Conservation (phyloP, 2,888 invertebrate species). For the Archaeoteleia sp. region DNA sequence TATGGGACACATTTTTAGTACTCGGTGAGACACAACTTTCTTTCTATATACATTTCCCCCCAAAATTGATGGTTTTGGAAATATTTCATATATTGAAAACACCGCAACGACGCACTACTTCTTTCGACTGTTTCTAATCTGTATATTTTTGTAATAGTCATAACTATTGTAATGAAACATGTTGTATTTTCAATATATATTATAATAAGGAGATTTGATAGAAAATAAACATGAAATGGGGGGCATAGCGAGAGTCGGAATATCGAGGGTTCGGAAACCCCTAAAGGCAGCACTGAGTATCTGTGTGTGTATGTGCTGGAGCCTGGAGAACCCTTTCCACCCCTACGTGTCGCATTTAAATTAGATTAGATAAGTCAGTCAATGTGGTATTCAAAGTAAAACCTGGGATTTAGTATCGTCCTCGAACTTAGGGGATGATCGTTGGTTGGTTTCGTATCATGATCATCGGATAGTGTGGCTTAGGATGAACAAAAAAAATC, state of each 20-base stretch:
- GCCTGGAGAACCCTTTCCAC: constrained; percentile 23
- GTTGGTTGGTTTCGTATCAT: constrained; percentile 22
- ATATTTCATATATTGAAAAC: too few relatives aligned
- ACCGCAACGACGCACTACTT: too few relatives aligned
- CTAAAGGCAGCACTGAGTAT: background rate
- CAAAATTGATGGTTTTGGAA: too few relatives aligned
- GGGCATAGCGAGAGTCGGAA: too few relatives aligned
- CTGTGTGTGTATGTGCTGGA: constrained; percentile 9
- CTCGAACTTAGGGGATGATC: constrained; percentile 23
- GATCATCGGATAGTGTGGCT: constrained; percentile 24
- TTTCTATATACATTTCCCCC: too few relatives aligned
- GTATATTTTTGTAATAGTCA: too few relatives aligned
- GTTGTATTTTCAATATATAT: constrained; percentile 25
- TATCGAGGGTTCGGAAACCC: constrained; percentile 24
- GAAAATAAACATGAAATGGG: constrained; percentile 44
- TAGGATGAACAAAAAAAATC: constrained; percentile 24
- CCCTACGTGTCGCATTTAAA: constrained; percentile 67
- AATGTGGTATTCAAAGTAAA: constrained; percentile 71
- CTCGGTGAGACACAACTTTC: too few relatives aligned
- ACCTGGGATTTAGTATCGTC: constrained; percentile 65
- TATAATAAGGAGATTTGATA: constrained; percentile 40
- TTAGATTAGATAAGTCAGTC: constrained; percentile 74
- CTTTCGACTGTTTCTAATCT: too few relatives aligned
- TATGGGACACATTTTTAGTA: too few relatives aligned
- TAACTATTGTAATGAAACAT: too few relatives aligned